phyloP scores from a whole-genome alignment of 2,888 invertebrate species.

The Lysandra bellargus region DNA sequence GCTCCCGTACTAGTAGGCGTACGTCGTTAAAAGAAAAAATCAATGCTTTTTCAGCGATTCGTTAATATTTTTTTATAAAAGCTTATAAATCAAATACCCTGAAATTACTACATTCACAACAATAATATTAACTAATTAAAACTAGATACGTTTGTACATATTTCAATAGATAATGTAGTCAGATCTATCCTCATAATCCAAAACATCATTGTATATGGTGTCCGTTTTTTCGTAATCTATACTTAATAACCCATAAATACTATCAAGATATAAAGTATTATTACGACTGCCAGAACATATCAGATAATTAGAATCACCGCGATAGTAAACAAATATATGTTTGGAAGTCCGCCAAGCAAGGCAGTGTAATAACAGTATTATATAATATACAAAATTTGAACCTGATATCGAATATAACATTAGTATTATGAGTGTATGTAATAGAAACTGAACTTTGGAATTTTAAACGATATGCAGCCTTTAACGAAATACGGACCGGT shows the following conservation, averaged over 20 bases:
- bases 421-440: not conserved
- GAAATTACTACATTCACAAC: no score
- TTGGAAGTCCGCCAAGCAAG: conserved; percentile 17
- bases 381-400: conserved; percentile 21
- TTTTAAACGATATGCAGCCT: no score
- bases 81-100: no score
- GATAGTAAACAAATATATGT: conserved; percentile 25
- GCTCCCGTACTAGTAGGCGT: no score
- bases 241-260: conserved; percentile 13
- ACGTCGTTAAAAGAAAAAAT: no score
- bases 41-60: no score
- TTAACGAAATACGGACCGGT: no score
- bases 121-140: no score
- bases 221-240: conserved; percentile 8
- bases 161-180: no score
- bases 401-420: conserved; percentile 6
- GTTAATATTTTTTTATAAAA: no score
- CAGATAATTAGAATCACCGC: conserved; percentile 27
- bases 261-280: conserved; percentile 23
- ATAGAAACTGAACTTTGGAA: no score
- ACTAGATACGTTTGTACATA: no score
- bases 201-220: not conserved
- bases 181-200: not conserved
- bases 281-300: conserved; percentile 23
- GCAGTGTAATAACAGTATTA: not conserved